phyloP scores from a whole-genome alignment of 2,797 vertebrate species.

The Synanceia verrucosa region DNA sequence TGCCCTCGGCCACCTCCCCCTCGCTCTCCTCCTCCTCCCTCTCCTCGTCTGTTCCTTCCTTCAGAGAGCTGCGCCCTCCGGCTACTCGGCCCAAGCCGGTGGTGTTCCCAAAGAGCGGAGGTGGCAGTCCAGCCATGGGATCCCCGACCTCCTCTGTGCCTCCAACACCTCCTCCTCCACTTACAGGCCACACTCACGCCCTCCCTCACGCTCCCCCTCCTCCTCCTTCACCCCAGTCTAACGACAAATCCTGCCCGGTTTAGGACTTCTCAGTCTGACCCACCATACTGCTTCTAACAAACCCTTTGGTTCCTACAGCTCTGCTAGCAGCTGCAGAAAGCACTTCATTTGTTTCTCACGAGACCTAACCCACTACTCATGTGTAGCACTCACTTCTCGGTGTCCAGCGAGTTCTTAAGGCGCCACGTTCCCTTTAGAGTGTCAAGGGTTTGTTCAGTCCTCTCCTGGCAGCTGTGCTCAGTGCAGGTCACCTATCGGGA shows the following conservation, averaged over 20 bases:
- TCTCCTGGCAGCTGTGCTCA: constrained; percentile 55
- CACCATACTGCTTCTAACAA: constrained; percentile 20
- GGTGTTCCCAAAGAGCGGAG: constrained; percentile 91
- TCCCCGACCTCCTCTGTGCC: constrained; percentile 89
- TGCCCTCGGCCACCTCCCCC: constrained; percentile 72
- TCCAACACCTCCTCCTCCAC: constrained; percentile 81
- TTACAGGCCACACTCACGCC: constrained; percentile 83
- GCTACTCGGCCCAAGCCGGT: constrained; percentile 93
- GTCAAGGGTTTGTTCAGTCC: constrained; percentile 21
- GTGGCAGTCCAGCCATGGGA: constrained; percentile 85
- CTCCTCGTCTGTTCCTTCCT: constrained; percentile 89
- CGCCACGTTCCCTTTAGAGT: constrained; percentile 30
- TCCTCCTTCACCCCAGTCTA: constrained; percentile 86
- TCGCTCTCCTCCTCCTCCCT: constrained; percentile 87
- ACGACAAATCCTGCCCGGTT: constrained; percentile 96
- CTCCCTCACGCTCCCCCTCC: constrained; percentile 86
- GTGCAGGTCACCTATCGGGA: constrained; percentile 26
- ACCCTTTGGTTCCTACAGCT: constrained; percentile 36
- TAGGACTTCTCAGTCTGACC: constrained; percentile 67
- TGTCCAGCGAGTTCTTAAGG: constrained; percentile 26
- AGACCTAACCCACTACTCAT: constrained; percentile 45
- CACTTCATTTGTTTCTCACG: constrained; percentile 45
- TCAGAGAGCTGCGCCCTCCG: constrained; percentile 88
- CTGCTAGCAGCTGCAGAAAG: constrained; percentile 50
- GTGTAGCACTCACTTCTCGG: constrained; percentile 67